Base-by-base conservation (phyloP, 2,888 invertebrate species). In the Tetrapedia diversipes region DNA sequence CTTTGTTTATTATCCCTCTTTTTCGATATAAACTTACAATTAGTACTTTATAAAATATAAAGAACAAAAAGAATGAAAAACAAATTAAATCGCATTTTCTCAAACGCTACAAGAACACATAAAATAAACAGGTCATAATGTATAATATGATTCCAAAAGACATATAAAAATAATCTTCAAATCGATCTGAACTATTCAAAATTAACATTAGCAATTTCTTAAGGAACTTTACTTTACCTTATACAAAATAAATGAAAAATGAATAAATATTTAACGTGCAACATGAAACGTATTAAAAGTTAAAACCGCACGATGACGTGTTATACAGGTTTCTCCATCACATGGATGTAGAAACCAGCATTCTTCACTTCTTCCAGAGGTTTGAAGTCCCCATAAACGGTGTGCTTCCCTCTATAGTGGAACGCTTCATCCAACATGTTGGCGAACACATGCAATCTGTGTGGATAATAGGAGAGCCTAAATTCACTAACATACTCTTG, bases 381-480 rank as follows among this genome's bases (percentile, higher is more conserved):
- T 89, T 96, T 95, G 92, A 98, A 98, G 92, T 98, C 97, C 0
- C 95, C 97, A 88, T 94, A 97, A 70, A 97, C 94, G 77, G 93
- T 93, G 90, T 96, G 96, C 61, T 94, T 93, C 1, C 94, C 94
- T 32, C 93, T 92, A 32, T 92, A 89, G 51, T 94, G 94, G 89
- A 97, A 97, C 2, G 95, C 94, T 59, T 95, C 95, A 79, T 93
- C 92, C 73, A 98, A 91, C 93, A 97, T 95, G 34, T 92, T 88
- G 0, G 94, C 95, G 92, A 98, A 98, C 29, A 93, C 93, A 53
- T 94, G 93, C 85, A 97, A 91, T 79, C 94, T 94, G 91, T 98
- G 97, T 0, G 97, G 98, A 92, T 97, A 97, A 92, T 97, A 98
- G 37, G 97, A 97, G 37, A 98, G 92, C 1, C 97, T 95, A 92